Conservation (phyloP, 2,888 invertebrate species). For the Sycophila texana region DNA sequence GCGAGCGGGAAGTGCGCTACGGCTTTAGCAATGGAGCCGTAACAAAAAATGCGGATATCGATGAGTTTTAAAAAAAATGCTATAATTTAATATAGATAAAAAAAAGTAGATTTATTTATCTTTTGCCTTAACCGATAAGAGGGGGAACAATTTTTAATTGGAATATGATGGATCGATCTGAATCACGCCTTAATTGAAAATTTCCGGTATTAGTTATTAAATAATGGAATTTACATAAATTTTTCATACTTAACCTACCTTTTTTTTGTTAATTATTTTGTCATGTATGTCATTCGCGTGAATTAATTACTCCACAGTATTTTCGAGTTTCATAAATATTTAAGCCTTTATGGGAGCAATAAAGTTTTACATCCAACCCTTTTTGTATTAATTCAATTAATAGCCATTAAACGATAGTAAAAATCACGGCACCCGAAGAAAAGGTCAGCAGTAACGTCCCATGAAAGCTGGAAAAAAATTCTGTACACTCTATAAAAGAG, state of each 20-base stretch:
- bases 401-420: neutral
- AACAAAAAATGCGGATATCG: neutral
- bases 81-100: neutral
- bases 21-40: neutral
- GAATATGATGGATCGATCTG: too few relatives aligned
- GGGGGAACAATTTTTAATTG: too few relatives aligned
- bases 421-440: neutral
- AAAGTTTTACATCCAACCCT: too few relatives aligned
- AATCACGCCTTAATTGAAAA: too few relatives aligned
- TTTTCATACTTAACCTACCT: too few relatives aligned
- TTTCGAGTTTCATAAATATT: too few relatives aligned
- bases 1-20: neutral
- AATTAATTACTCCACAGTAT: too few relatives aligned
- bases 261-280: too few relatives aligned
- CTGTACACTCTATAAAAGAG: neutral
- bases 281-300: too few relatives aligned
- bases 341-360: too few relatives aligned
- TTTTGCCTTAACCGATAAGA: neutral
- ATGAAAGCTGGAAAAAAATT: neutral
- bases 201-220: too few relatives aligned
- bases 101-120: neutral
- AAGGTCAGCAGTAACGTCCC: neutral
- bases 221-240: too few relatives aligned
- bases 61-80: neutral
- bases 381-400: neutral